These are phyloP conservation scores for Ptilodon capucinus DNA, from an alignment of 2,888 invertebrate species.

Conservation along the genomic window DNA sequence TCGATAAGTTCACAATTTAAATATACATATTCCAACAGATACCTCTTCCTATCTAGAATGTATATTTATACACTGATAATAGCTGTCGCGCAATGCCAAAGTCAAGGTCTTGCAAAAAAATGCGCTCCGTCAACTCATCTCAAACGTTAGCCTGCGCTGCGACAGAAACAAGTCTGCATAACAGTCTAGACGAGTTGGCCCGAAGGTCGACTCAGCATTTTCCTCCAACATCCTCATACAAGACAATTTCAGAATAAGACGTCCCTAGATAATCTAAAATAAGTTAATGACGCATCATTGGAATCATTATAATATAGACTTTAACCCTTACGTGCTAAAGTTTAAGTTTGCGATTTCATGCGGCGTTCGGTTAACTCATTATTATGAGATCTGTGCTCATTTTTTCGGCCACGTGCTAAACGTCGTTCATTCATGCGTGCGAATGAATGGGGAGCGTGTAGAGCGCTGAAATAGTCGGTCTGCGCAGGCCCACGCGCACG, in stretches of 20 bases:
- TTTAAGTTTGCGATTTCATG: neutral
- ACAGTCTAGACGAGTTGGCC: slow-evolving; percentile 12
- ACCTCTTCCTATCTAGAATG: neutral
- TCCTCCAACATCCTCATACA: slow-evolving; percentile 25
- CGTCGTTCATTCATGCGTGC: slow-evolving; percentile 71
- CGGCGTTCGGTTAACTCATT: neutral
- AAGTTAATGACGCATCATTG: neutral
- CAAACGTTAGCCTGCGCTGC: neutral
- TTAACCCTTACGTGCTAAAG: neutral
- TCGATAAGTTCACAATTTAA: neutral
- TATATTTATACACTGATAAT: neutral
- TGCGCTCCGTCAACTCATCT: neutral
- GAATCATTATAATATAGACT: neutral
- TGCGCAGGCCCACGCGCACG: slow-evolving; percentile 66
- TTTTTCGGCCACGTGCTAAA: slow-evolving; percentile 66
- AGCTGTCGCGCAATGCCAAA: slow-evolving; percentile 1
- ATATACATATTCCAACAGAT: neutral
- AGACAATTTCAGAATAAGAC: slow-evolving; percentile 48
- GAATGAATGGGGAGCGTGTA: slow-evolving; percentile 64
- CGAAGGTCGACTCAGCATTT: slow-evolving; percentile 23
- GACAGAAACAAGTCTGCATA: slow-evolving; percentile 9
- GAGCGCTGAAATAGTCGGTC: slow-evolving; percentile 62
- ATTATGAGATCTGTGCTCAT: neutral
- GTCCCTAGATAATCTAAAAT: neutral
- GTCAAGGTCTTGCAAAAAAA: neutral